Evolutionary conservation across 2,113 vertebrate species (phyloP), one percentile per base, ranked within the genome.

Genomic region (Plestiodon gilberti): DNA sequence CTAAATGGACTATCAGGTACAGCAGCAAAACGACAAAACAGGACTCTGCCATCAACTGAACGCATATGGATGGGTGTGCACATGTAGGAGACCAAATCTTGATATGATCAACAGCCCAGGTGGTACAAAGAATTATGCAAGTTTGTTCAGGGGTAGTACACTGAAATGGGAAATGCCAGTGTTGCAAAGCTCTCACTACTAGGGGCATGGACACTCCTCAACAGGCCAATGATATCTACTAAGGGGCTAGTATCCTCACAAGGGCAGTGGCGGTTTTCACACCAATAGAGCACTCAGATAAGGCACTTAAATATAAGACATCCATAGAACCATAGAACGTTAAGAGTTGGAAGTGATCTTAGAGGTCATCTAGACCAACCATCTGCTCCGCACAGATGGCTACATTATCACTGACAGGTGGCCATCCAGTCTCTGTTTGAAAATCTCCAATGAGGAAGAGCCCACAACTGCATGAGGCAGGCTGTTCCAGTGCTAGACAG

Each of bases 31-130:
- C 73, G 4, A 82, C 1, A 82, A 81, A 0, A 22, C 2, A n/a
- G n/a, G 90, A 35, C 0, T 59, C 70, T 65, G 3, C 61, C 85
- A 55, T 75, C 20, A 81, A 38, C 73, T 81, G 57, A 61, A 1
- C 1, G 82, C 87, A 43, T 70, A 81, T 78, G 20, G 91, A 89
- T 22, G 15, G 90, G 81, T 90, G 94, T 81, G 91, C n/a, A n/a
- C 89, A 83, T 57, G 55, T 14, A 57, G 55, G 90, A 93, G 91
- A 88, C n/a, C n/a, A 88, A 89, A 33, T 11, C 30, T 84, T 81
- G 28, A 59, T 59, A 28, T 30, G 57, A 57, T 9, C 6, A 62
- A 40, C 40, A 71, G 67, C 25, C 48, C 59, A 67, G 30, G 22
- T 67, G 33, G 17, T 62, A 81, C 40, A 81, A 69, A 81, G 35